Base-by-base conservation (phyloP, 1,140 invertebrate genomes). In the Caenorhabditis tropicalis region DNA sequence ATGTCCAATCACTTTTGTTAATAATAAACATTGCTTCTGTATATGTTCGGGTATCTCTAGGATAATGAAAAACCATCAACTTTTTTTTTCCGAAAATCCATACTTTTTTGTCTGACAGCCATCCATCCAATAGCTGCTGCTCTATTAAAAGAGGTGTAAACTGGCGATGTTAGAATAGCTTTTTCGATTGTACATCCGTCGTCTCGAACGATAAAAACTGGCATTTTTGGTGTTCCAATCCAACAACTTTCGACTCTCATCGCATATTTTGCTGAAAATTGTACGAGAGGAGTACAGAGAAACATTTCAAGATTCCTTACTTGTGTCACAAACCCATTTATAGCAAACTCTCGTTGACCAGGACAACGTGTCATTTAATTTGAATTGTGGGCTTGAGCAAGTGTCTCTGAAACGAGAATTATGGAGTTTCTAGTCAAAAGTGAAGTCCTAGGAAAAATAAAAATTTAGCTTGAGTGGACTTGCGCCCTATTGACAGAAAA, bases 321-420 rank as follows among this genome's bases (percentile, higher is more conserved):
- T 74, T 19, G 65, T 74, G 24, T 74, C 65, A 46, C 65, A 74
- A 39, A 74, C 65, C 65, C 65, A 74, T 74, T 74, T 74, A 43
- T 74, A 74, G 16, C 65, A 74, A 4, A 74, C 65, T 74, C 65
- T 46, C 5, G 65, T 74, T 43, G 65, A 74, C 65, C 65, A 74
- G 6, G 65, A 74, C 16, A 74, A 9, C 12, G 65, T 74, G 36
- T 74, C 65, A n/a, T 74, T 74, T 0, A 74, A 19, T 74, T 74
- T 74, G 36, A 74, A 74, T 43, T 74, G 65, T 43, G 65, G 65
- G 10, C 65, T 74, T n/a, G 65, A 74, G n/a, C 65, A 74, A 12
- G 65, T 74, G 29, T 74, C 65, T 43, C 65, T 74, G 65, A 74
- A 74, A 74, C 5, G 2, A 3, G 3, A 56, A 24, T 2, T 56